Base-by-base conservation (phyloP, 2,113 vertebrate species). In the Ictalurus furcatus region DNA sequence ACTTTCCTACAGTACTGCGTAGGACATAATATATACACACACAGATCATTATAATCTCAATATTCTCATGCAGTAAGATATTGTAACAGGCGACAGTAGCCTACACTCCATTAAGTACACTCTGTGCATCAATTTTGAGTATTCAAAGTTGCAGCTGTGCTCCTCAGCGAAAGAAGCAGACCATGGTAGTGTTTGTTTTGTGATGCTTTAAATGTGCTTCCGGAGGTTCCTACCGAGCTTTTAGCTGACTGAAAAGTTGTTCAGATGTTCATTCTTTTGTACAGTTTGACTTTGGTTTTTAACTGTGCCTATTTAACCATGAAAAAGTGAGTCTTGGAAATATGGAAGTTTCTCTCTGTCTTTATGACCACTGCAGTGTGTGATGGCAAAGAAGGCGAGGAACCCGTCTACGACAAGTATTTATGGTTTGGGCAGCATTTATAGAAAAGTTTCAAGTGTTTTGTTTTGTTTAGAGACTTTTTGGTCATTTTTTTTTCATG, bases 141-240 rank as follows among this genome's bases (percentile, higher is more conserved):
- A 30, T 81, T 67, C 37, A 61, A 14, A 80, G 74, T 54, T 37
- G 44, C 58, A 63, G n/a, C 86, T 80, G 86, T 80, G 74, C 23
- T 14, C 5, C 4, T 67, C 40, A 34, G 30, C 61, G 67, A 28
- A 81, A 21, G 52, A 52, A 28, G 61, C 21, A 37, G 34, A 30
- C 63, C 37, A 23, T 80, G 59, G 1, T 6, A n/a, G 44, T 80
- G 76, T 80, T 81, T 58, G 79, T 58, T 58, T 80, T 61, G n/a
- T 61, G 30, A 40, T 61, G 56, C 11, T 34, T 83, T 40, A 83
- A 61, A 40, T 83, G 56, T 14, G 56, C 34, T 83, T 83, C 19
- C n/a, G 8, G 40, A 52, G 30, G 40, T 30, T 52, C n/a, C n/a
- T 9, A 80, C 74, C 30, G 30, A 30, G 59, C n/a, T 83, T 83